phyloP scores from a whole-genome alignment of 2,113 vertebrate species.

The Lasiurus cinereus region DNA sequence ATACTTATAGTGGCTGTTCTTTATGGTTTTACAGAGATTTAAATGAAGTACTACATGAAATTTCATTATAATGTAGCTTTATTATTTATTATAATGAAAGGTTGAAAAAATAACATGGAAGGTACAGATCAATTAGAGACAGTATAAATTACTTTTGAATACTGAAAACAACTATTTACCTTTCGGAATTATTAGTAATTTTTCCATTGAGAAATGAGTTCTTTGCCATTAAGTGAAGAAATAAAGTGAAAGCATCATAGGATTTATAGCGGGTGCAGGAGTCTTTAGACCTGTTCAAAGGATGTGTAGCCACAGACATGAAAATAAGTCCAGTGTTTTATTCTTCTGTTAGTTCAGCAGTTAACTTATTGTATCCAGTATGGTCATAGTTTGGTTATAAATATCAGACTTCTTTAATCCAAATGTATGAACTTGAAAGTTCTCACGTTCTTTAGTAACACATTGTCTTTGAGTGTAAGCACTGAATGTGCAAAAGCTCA shows the following conservation, averaged over 20 bases:
- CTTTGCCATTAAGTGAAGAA: constrained; percentile 50
- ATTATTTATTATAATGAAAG: constrained; percentile 41
- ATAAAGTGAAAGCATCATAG: background rate
- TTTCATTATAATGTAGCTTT: constrained; percentile 12
- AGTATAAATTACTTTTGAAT: constrained; percentile 50
- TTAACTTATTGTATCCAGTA: constrained; percentile 78
- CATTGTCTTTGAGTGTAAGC: constrained; percentile 54
- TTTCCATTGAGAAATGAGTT: constrained; percentile 62
- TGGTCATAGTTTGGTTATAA: constrained; percentile 82
- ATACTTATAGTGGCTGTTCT: background rate
- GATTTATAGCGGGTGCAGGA: constrained; percentile 66
- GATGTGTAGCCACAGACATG: background rate
- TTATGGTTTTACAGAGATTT: constrained; percentile 40
- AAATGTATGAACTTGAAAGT: constrained; percentile 82
- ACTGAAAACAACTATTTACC: constrained; percentile 41
- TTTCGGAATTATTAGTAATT: constrained; percentile 24
- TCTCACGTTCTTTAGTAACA: constrained; percentile 79
- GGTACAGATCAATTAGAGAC: constrained; percentile 14
- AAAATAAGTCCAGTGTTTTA: constrained; percentile 44
- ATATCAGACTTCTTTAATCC: constrained; percentile 80
- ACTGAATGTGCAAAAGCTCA: constrained; percentile 79
- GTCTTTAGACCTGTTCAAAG: constrained; percentile 48
- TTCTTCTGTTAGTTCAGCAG: constrained; percentile 54
- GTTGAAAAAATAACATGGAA: constrained; percentile 40
- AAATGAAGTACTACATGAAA: constrained; percentile 42